These are phyloP conservation scores for Choloepus didactylus DNA, from an alignment of 2,797 vertebrate species.

Conservation along the genomic window DNA sequence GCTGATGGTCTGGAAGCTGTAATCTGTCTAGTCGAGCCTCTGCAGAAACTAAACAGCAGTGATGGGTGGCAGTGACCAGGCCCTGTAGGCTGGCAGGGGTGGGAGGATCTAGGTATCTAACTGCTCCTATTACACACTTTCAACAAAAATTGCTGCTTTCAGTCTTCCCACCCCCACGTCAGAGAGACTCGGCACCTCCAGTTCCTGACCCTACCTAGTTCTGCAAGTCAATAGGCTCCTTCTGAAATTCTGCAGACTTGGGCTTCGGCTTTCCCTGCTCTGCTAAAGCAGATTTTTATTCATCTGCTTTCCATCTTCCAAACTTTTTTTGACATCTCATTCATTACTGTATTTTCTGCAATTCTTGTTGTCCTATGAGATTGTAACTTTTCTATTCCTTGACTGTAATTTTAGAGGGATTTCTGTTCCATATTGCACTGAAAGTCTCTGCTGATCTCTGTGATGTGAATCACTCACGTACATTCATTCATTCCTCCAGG, in stretches of 20 bases:
- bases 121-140: not conserved
- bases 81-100: not conserved
- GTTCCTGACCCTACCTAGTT: not conserved
- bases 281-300: not conserved
- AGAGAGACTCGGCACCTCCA: not conserved
- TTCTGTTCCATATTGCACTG: not conserved
- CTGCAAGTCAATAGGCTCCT: not conserved
- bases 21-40: not conserved
- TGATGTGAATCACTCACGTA: not conserved
- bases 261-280: not conserved
- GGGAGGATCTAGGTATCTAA: not conserved
- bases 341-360: not conserved
- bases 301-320: not conserved
- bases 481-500: not conserved
- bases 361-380: not conserved
- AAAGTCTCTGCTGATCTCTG: not conserved
- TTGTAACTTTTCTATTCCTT: not conserved
- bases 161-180: too few species aligned
- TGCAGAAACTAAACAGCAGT: not conserved
- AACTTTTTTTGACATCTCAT: not conserved
- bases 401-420: not conserved
- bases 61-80: too few species aligned
- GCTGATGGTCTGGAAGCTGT: not conserved
- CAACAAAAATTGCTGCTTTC: not conserved
- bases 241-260: not conserved